Evolutionary conservation across 2,113 vertebrate species (phyloP).

Genomic region (Phylloscopus whistleri): DNA sequence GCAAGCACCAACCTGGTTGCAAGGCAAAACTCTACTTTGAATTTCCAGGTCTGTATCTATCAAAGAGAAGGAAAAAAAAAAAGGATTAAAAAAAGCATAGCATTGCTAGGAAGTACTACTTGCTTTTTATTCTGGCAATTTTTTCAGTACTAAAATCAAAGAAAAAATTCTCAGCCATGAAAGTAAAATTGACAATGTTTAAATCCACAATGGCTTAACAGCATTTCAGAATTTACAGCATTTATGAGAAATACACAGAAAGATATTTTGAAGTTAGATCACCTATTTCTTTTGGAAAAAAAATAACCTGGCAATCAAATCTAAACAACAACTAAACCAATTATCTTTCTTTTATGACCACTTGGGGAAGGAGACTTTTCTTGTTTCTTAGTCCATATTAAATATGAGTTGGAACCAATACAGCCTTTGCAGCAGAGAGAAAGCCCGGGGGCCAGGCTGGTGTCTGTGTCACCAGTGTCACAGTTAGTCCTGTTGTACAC

Average conservation of each 20-base stretch:
- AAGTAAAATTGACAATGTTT: not conserved
- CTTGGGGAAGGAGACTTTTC: not conserved
- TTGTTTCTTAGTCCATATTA: not conserved
- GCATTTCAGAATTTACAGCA: not conserved
- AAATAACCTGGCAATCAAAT: not conserved
- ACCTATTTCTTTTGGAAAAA: not conserved
- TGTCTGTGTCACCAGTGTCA: not conserved
- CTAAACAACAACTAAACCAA: not conserved
- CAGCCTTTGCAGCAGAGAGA: rapidly evolving
- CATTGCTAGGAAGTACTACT: not conserved
- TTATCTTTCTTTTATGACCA: not conserved
- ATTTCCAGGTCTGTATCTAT: not conserved
- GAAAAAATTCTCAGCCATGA: not conserved
- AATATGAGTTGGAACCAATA: not conserved
- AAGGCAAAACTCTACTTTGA: not conserved
- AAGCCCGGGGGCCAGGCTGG: not conserved
- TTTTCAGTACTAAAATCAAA: not conserved
- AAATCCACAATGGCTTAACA: not conserved
- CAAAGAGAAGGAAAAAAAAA: not conserved
- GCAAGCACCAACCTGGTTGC: not conserved
- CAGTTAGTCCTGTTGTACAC: not conserved
- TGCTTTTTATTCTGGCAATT: not conserved
- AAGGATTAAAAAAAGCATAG: not conserved
- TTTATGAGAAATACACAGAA: not conserved
- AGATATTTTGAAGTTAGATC: not conserved